phyloP scores from a whole-genome alignment of 2,113 vertebrate species.

The Pan paniscus region DNA sequence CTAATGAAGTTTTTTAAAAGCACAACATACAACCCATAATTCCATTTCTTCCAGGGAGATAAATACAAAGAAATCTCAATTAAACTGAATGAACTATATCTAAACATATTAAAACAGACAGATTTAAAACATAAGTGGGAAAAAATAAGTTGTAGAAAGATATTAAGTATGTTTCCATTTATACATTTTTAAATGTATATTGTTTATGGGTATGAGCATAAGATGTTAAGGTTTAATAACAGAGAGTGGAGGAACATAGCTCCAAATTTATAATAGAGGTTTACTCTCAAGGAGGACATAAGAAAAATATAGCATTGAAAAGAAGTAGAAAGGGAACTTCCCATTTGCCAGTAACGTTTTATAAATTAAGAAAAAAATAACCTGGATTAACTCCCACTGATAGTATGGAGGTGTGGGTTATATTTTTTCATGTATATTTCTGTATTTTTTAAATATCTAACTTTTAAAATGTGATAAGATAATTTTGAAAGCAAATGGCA shows the following conservation, averaged over 20 bases:
- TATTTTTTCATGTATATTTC: neutral
- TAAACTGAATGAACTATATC: neutral
- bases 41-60: neutral
- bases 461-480: neutral
- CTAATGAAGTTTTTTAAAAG: constrained; percentile 39
- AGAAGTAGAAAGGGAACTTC: neutral
- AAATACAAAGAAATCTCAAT: neutral
- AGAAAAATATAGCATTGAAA: neutral
- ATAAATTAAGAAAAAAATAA: neutral
- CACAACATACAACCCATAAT: neutral
- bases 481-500: neutral
- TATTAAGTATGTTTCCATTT: neutral
- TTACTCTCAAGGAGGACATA: neutral
- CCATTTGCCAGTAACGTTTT: neutral
- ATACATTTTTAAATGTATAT: neutral
- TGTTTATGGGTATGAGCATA: neutral
- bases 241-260: neutral
- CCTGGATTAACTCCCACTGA: neutral
- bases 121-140: neutral
- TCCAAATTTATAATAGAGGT: neutral
- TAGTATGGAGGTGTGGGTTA: neutral
- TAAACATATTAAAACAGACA: neutral
- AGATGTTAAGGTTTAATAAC: neutral
- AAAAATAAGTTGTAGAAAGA: neutral
- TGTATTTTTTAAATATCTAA: neutral